Conservation (phyloP, 2,888 invertebrate species). For the Hypolimnas misippus region DNA sequence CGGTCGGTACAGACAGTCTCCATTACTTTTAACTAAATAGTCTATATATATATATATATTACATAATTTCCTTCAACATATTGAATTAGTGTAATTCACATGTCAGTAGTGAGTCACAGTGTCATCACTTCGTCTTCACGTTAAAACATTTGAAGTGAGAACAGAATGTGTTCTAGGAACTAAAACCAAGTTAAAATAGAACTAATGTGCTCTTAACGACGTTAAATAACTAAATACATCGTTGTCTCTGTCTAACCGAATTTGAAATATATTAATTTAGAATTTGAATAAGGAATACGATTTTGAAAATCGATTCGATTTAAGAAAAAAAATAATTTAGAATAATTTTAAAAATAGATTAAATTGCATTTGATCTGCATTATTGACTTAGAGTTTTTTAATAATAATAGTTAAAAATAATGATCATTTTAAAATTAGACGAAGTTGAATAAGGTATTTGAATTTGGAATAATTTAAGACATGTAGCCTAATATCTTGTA, state of each 20-base stretch:
- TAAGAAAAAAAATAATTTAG: too few species aligned
- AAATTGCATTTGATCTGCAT: too few species aligned
- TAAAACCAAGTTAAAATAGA: constrained; percentile 32
- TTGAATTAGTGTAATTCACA: background rate
- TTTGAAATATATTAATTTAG: background rate
- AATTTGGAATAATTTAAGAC: too few species aligned
- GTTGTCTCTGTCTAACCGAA: background rate
- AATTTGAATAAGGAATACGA: background rate
- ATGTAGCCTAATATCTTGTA: too few species aligned
- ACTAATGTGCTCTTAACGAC: constrained; percentile 14
- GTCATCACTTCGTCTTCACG: constrained; percentile 18
- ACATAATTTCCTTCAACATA: background rate
- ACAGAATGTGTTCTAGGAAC: constrained; percentile 35
- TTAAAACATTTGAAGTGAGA: constrained; percentile 23
- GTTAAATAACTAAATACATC: background rate
- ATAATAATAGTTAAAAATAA: too few species aligned
- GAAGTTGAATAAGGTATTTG: too few species aligned
- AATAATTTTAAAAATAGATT: background rate
- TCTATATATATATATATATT: too few species aligned
- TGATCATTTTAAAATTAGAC: too few species aligned
- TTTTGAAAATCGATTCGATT: too few species aligned
- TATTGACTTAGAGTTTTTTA: too few species aligned
- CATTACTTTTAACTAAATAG: too few species aligned
- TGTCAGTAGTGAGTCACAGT: constrained; percentile 6
- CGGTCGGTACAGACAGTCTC: too few species aligned